Evolutionary conservation across 2,888 invertebrate genomes (phyloP), one percentile per base, ranked within the genome.

Genomic region (Rhingia campestris): DNA sequence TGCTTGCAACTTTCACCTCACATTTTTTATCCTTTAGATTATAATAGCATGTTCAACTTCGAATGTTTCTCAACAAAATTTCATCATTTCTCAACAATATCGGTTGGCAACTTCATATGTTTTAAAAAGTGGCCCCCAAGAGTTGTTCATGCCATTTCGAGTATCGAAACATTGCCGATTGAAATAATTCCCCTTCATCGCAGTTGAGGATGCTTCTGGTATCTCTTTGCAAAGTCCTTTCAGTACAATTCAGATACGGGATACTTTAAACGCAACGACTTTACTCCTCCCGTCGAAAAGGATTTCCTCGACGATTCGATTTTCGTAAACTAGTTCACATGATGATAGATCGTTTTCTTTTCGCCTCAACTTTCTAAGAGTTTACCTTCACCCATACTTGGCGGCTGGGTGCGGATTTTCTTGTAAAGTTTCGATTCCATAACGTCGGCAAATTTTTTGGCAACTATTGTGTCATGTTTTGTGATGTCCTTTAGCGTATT

Each of bases 241-340:
- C 77, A 82, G 82, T 82, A 43, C 39, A 64, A 67, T 67, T 77
- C 67, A 67, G 82, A 82, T 54, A 63, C 58, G 56, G 72, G 54
- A 77, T 67, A 73, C 77, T 77, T 82, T 66, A 67, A 82, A 76
- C 70, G 76, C 64, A 37, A 63, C 59, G 53, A 45, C 58, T 45
- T 32, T 30, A 45, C 59, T 58, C 58, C 32, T 56, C 33, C 64
- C 47, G 54, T 22, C 6, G 53, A 58, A 43, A 47, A 37, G 49
- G 39, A 32, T 37, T 35, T 35, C n/a, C 33, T 5, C 22, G 22
- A 22, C 32, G 14, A 53, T 22, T 37, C 32, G 7, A 51, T 22
- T 37, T 45, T 32, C 39, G 45, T 53, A 67, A 73, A 66, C 33
- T 61, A 47, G 61, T 61, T 54, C 53, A 49, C 43, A 43, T 32